Evolutionary conservation across 30 jellyfish, hydroid and myxozoan species (phyloP).

Genomic region (Hydra vulgaris): DNA sequence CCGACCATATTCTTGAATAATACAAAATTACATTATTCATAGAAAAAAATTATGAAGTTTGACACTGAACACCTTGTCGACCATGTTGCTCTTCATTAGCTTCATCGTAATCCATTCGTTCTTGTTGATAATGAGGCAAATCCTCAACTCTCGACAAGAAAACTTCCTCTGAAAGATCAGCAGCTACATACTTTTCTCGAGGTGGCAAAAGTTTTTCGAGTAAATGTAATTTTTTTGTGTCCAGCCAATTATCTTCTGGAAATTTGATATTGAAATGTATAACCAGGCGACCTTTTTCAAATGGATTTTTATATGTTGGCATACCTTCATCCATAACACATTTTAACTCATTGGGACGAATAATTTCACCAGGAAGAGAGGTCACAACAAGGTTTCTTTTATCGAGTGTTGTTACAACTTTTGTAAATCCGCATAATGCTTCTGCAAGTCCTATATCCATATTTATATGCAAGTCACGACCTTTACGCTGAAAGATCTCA

Average conservation of each 20-base stretch:
- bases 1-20: too few relatives aligned
- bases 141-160: slow-evolving; percentile 41
- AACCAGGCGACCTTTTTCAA: slow-evolving; percentile 53
- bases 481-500: slow-evolving; percentile 52
- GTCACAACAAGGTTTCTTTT: slow-evolving; percentile 44
- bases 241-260: slow-evolving; percentile 70
- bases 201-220: slow-evolving; percentile 71
- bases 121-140: slow-evolving; percentile 32
- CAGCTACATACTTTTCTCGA: slow-evolving; percentile 65
- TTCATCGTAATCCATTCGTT: slow-evolving; percentile 68
- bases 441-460: slow-evolving; percentile 68
- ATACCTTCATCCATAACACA: slow-evolving; percentile 78
- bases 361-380: slow-evolving; percentile 80
- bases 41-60: slow-evolving; percentile 79
- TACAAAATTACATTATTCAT: too few relatives aligned
- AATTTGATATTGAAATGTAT: slow-evolving; percentile 65
- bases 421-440: slow-evolving; percentile 77
- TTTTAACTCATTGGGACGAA: slow-evolving; percentile 72
- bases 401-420: slow-evolving; percentile 49
- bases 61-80: slow-evolving; percentile 92
- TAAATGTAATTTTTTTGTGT: slow-evolving; percentile 7
- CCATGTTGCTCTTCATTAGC: slow-evolving; percentile 55
- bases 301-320: slow-evolving; percentile 54
- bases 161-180: slow-evolving; percentile 79
- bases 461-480: slow-evolving; percentile 42